Evolutionary conservation across 2,113 vertebrate species (phyloP), one percentile per base, ranked within the genome.

Genomic region (Prolemur simus): DNA sequence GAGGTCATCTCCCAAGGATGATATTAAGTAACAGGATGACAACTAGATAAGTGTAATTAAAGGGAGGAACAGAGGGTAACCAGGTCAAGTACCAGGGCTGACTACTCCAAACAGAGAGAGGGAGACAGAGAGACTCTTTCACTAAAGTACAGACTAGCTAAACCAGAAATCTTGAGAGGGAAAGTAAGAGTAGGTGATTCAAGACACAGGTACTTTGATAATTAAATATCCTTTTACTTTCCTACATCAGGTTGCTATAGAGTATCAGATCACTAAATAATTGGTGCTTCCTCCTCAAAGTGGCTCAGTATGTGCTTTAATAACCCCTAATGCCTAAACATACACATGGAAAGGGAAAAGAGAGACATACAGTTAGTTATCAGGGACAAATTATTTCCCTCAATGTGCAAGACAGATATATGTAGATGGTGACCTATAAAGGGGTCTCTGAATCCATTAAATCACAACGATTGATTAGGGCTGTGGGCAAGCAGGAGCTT

Each of bases 31-130:
- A 97, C 78, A 86, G 69, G 54, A 93, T 77, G 80, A 87, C 64
- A 94, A 95, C 34, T 39, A 96, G 82, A 87, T 32, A 94, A 82
- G 13, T 45, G 34, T 78, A 97, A 91, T 93, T 97, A 94, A 95
- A 91, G 11, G 17, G 32, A 58, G 60, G 66, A 77, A 92, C 8
- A 82, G n/a, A 73, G 52, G 74, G 18, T 66, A 93, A 86, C 60
- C 91, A 97, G 69, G 82, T 95, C 92, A 94, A 88, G 77, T 56
- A 93, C 76, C 54, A 96, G 81, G 29, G 66, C 52, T 85, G 85
- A 78, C 89, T 89, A 92, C 52, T 95, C 49, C 89, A 85, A 64
- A 84, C 42, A 49, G 52, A 74, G n/a, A 78, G 14, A 54, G 15
- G 25, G 20, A 71, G 34, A 87, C 52, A 87, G n/a, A 82, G 29